Evolutionary conservation across 2,113 vertebrate genomes (phyloP), one percentile per base, ranked within the genome.

Genomic region (Amphilophus citrinellus): DNA sequence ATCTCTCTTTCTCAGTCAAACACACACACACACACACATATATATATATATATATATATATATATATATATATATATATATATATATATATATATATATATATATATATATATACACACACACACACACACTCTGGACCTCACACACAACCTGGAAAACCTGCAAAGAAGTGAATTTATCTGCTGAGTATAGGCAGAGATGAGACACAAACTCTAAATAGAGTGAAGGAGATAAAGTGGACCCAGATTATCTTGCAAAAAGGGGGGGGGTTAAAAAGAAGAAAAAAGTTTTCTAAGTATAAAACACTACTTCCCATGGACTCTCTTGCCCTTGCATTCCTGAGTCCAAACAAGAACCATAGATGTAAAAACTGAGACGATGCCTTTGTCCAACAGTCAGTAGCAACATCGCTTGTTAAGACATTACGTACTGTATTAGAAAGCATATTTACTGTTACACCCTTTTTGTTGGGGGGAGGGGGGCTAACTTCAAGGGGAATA

Each of bases 131-230:
- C 85, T 42, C 42, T 53, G 79, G 83, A 92, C 79, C 92, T 91
- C 92, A 90, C 90, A 88, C 88, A 93, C 90, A 92, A 88, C 84
- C 89, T 85, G 82, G 32, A 87, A 95, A 88, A 91, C 88, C 94
- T 95, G 87, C 87, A 92, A 90, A 93, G 79, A 91, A 76, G 83
- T 87, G 77, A 61, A 82, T 86, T 87, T 89, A 86, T 90, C 84
- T 90, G 81, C 92, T 39, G 66, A 86, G 84, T n/a, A 24, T 32
- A 58, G 84, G 63, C 83, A 79, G 84, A 79, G 84, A 89, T 82
- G 71, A 91, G 83, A 91, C 75, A 76, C 24, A 62, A 89, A 83
- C 86, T 85, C 59, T 10, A 71, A 89, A 80, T 79, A 84, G 83
- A 71, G 44, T 3, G 24, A 80, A 50, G 56, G 76, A 81, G 80